Evolutionary conservation across 2,888 invertebrate species (phyloP).

Genomic region (Zhuqinia jingwanae): DNA sequence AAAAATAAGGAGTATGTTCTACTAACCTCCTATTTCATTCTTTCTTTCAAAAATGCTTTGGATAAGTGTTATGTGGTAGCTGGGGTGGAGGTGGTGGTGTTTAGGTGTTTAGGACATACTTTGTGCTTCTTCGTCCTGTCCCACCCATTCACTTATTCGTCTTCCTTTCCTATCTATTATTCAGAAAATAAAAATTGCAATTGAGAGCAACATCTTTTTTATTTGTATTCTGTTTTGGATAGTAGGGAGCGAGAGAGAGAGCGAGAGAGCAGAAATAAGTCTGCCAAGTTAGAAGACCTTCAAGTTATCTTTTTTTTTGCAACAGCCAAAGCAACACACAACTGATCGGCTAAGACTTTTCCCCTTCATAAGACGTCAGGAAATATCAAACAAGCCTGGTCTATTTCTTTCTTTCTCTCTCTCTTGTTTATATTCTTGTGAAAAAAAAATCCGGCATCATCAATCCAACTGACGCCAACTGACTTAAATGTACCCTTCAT

Average conservation of each 20-base stretch:
- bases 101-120: no score
- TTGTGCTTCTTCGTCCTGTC: no score
- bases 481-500: conserved; percentile 20
- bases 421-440: neutral
- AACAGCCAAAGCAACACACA: neutral
- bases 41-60: no score
- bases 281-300: conserved; percentile 15
- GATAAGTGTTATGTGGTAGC: no score
- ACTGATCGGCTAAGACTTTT: conserved; percentile 36
- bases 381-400: conserved; percentile 16
- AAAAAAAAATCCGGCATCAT: conserved; percentile 53
- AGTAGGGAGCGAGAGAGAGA: no score
- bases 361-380: conserved; percentile 35
- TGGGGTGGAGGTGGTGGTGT: no score
- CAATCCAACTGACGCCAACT: conserved; percentile 57
- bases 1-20: no score
- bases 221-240: neutral
- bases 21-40: no score
- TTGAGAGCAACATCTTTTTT: neutral
- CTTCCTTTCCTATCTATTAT: neutral
- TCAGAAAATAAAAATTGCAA: conserved; percentile 39
- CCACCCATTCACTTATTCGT: no score
- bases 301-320: conserved; percentile 39
- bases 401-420: neutral
- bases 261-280: neutral